Evolutionary conservation across 1,140 invertebrate genomes (phyloP), one percentile per base, ranked within the genome.

Genomic region (Diploscapter pachys): DNA sequence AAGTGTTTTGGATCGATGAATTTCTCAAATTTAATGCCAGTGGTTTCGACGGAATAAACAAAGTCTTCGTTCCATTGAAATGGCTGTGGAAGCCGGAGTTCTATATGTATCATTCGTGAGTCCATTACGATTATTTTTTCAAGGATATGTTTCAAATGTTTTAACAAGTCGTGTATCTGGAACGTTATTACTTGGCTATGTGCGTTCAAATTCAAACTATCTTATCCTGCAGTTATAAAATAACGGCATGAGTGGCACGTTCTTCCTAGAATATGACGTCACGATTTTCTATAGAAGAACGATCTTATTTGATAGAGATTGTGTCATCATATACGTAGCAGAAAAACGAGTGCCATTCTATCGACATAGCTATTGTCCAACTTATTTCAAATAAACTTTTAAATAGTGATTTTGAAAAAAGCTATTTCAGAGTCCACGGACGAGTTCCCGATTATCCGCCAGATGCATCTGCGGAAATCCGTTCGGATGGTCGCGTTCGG

Each of bases 11-110:
- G 83, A 78, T 73, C 9, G 83, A 84, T 73, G 75, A 79, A 48
- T 84, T 84, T 71, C 52, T 85, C 49, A 54, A 69, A 53, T 84
- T 83, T 83, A 84, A 84, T 75, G 61, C 74, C 5, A 76, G 56
- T 48, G 81, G 81, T 62, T 84, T 81, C 66, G 82, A 73, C 59
- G 82, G 75, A 31, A 84, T 85, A 6, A 73, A 72, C 11, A 59
- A 74, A 31, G 84, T 78, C 48, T 84, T 85, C 71, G 79, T 85
- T 56, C 83, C 83, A 5, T 73, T 78, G 55, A 77, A 76, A 76
- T 83, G 82, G 83, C 63, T 80, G 11, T 84, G 83, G 83, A 82
- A 79, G 59, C 83, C 83, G 2, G 83, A 84, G 75, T 84, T 84
- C 61, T 84, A 83, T 68, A 72, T 83, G 65, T 83, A 83, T 63